These are phyloP conservation scores for Formicarius rufipectus DNA, from an alignment of 2,113 vertebrate genomes.

Conservation along the genomic window DNA sequence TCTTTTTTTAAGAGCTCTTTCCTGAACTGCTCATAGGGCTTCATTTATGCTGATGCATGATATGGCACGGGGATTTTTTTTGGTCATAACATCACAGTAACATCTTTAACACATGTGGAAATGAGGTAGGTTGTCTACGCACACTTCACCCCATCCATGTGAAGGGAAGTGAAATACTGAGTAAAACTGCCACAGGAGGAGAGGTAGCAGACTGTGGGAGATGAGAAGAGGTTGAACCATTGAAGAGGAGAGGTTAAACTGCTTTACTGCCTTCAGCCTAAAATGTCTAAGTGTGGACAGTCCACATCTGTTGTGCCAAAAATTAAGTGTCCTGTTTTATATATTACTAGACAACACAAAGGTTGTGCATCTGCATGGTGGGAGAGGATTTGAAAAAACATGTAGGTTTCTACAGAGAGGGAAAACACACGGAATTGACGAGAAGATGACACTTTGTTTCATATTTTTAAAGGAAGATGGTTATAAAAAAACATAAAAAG, in stretches of 20 bases:
- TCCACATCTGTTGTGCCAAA: neutral
- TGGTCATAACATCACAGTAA: neutral
- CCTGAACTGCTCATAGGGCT: neutral
- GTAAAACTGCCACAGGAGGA: neutral
- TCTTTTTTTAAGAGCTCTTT: neutral
- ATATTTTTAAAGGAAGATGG: neutral
- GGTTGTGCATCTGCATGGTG: neutral
- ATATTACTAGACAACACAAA: neutral
- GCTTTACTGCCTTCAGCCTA: neutral
- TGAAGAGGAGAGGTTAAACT: neutral
- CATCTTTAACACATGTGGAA: neutral
- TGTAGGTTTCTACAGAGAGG: neutral
- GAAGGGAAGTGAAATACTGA: neutral
- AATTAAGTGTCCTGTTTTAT: neutral
- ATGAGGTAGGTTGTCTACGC: neutral
- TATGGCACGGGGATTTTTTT: neutral
- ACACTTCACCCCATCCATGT: neutral
- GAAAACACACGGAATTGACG: neutral
- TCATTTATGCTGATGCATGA: neutral
- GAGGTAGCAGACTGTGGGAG: neutral
- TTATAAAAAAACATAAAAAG: neutral
- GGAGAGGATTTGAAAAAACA: neutral
- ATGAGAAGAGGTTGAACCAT: neutral
- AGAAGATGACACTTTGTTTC: neutral
- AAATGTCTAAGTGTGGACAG: neutral